Percentiles rank a stretch among this genome's conserved stretches.
phyloP scores from a whole-genome alignment of 2,888 invertebrate species.

The Strigamia maritima region DNA sequence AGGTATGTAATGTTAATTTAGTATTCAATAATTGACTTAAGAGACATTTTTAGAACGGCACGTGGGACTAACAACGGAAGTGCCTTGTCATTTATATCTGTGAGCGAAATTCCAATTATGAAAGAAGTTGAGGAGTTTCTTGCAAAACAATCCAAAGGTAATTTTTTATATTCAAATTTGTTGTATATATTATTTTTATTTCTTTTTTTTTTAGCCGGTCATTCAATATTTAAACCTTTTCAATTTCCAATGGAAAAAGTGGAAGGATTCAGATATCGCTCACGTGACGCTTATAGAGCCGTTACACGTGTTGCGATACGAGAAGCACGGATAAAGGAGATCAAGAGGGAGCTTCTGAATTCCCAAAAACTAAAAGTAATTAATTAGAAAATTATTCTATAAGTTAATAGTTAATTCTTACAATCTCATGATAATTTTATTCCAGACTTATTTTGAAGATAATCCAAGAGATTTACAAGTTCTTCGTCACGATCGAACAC shows the following conservation, averaged over 20 bases:
- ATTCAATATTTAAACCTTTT: conserved; percentile 66
- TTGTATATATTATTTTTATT: not conserved
- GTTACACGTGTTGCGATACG: conserved; percentile 89
- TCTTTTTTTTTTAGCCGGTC: conserved; percentile 34
- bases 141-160: not conserved
- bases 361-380: conserved; percentile 80
- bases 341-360: conserved; percentile 86
- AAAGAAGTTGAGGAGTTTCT: conserved; percentile 72
- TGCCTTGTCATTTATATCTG: conserved; percentile 74
- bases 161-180: not conserved
- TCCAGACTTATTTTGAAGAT: conserved; percentile 82
- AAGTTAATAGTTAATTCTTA: not conserved
- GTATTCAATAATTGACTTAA: not conserved
- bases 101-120: conserved; percentile 70
- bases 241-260: conserved; percentile 93
- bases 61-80: conserved; percentile 56
- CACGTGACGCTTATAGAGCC: conserved; percentile 91
- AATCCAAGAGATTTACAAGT: conserved; percentile 84
- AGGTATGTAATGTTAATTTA: conserved; percentile 54
- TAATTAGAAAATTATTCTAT: not conserved
- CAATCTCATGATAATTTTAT: conserved; percentile 42
- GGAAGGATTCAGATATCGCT: conserved; percentile 91
- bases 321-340: conserved; percentile 92
- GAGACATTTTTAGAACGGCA: conserved; percentile 53
- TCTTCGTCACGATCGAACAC: conserved; percentile 64